These are phyloP conservation scores for Lordiphosa clarofinis DNA, from an alignment of 1,140 invertebrate species.

Conservation along the genomic window DNA sequence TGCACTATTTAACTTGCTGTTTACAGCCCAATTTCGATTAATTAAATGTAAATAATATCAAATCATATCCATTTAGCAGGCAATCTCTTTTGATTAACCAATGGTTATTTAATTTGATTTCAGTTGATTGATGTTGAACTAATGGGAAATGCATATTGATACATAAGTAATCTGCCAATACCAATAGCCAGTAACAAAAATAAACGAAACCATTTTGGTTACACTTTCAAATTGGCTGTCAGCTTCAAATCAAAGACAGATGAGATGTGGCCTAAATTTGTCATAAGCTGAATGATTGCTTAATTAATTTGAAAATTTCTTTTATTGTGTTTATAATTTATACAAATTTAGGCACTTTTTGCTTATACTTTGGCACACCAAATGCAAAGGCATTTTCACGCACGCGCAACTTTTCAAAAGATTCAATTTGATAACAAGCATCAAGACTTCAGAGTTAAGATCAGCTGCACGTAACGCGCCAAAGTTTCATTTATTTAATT, in stretches of 20 bases:
- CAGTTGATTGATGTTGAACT: conserved; percentile 32
- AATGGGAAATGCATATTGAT: conserved; percentile 18
- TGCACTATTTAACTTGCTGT: too few species aligned
- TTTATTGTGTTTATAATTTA: too few species aligned
- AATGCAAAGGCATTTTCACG: conserved; percentile 20
- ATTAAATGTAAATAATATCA: not conserved
- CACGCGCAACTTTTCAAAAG: conserved; percentile 51
- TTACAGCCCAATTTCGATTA: not conserved
- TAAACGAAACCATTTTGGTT: conserved; percentile 46
- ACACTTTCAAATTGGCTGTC: conserved; percentile 16
- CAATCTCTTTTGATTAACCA: not conserved
- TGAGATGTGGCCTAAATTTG: too few species aligned
- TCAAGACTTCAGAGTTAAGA: conserved; percentile 20
- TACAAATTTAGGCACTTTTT: too few species aligned
- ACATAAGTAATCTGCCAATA: conserved; percentile 46
- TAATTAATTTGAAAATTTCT: too few species aligned
- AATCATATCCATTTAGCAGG: not conserved
- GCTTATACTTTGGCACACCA: too few species aligned
- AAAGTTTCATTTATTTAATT: conserved; percentile 59
- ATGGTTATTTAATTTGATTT: conserved; percentile 39
- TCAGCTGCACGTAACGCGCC: conserved; percentile 46
- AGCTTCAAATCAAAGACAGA: too few species aligned
- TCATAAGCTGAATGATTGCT: too few species aligned
- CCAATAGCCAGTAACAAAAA: conserved; percentile 28
- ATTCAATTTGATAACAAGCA: conserved; percentile 37